phyloP scores from a whole-genome alignment of 2,113 vertebrate genomes.

The Aldabrachelys gigantea region DNA sequence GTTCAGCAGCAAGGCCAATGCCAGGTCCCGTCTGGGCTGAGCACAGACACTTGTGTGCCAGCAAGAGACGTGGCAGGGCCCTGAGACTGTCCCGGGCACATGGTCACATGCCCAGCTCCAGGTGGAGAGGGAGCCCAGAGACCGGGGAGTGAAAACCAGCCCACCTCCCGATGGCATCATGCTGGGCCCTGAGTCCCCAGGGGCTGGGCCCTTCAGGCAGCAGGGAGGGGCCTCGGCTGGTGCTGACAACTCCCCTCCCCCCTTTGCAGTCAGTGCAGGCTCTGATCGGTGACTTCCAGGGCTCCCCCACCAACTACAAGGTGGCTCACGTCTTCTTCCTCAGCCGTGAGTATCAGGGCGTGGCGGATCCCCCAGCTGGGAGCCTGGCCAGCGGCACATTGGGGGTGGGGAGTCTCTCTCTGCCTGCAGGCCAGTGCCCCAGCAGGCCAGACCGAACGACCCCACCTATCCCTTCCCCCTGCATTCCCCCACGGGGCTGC shows the following conservation, averaged over 20 bases:
- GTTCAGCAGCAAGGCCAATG: too few species aligned
- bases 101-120: not conserved
- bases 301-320: slow-evolving; percentile 86
- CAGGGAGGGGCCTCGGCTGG: not conserved
- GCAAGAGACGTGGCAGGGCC: too few species aligned
- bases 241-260: not conserved
- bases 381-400: not conserved
- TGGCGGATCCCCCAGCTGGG: not conserved
- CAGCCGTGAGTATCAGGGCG: slow-evolving; percentile 82
- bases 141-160: too few species aligned
- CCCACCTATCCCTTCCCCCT: too few species aligned
- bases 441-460: too few species aligned
- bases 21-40: too few species aligned
- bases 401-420: too few species aligned
- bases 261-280: slow-evolving; percentile 83
- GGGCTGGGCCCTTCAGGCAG: not conserved
- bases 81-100: too few species aligned
- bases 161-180: not conserved
- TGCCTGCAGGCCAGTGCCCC: too few species aligned
- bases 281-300: slow-evolving; percentile 89
- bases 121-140: not conserved
- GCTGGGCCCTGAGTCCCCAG: not conserved
- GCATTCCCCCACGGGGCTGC: too few species aligned
- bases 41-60: too few species aligned
- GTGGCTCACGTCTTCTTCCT: slow-evolving; percentile 94